A percentile compares a stretch with the other conserved stretches of the same genome.
phyloP scores from a whole-genome alignment of 2,113 vertebrate species.

The Burhinus bistriatus region DNA sequence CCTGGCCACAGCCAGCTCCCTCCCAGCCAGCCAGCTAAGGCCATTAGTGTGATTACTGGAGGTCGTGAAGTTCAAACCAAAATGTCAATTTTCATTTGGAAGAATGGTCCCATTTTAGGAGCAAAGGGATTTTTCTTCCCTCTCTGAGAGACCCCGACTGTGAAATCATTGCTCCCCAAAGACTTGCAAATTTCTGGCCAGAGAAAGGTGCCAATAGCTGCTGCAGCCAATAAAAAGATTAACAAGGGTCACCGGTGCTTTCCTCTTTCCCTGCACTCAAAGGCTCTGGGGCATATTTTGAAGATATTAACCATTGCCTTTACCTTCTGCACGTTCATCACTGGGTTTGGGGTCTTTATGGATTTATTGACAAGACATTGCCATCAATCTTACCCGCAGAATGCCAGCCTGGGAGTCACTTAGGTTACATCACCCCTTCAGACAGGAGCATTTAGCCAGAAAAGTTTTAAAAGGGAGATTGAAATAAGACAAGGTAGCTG shows the following conservation, averaged over 20 bases:
- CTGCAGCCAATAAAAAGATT: slow-evolving; percentile 68
- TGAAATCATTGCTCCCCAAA: slow-evolving; percentile 64
- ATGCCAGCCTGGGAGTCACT: slow-evolving; percentile 30
- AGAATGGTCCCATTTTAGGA: slow-evolving; percentile 56
- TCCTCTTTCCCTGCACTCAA: slow-evolving; percentile 35
- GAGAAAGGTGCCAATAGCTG: slow-evolving; percentile 69
- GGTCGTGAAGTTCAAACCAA: slow-evolving; percentile 71
- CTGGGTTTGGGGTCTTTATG: slow-evolving; percentile 23
- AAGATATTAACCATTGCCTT: slow-evolving; percentile 58
- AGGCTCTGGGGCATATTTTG: slow-evolving; percentile 65
- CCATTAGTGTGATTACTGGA: slow-evolving; percentile 72
- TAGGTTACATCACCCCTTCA: slow-evolving; percentile 8
- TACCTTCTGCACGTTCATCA: slow-evolving; percentile 40
- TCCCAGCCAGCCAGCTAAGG: slow-evolving; percentile 29
- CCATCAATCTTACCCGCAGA: slow-evolving; percentile 50
- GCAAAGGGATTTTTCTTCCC: slow-evolving; percentile 10
- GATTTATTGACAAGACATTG: slow-evolving; percentile 62
- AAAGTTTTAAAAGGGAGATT: background rate
- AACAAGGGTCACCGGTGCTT: slow-evolving; percentile 67
- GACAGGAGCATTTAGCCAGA: background rate
- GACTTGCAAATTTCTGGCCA: slow-evolving; percentile 60
- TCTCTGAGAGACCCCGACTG: slow-evolving; percentile 19
- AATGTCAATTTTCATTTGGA: slow-evolving; percentile 74
- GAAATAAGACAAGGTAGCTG: background rate
- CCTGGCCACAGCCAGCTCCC: slow-evolving; percentile 30